Evolutionary conservation across 2,113 vertebrate genomes (phyloP), one percentile per base, ranked within the genome.

Genomic region (Rhynchomys soricoides): DNA sequence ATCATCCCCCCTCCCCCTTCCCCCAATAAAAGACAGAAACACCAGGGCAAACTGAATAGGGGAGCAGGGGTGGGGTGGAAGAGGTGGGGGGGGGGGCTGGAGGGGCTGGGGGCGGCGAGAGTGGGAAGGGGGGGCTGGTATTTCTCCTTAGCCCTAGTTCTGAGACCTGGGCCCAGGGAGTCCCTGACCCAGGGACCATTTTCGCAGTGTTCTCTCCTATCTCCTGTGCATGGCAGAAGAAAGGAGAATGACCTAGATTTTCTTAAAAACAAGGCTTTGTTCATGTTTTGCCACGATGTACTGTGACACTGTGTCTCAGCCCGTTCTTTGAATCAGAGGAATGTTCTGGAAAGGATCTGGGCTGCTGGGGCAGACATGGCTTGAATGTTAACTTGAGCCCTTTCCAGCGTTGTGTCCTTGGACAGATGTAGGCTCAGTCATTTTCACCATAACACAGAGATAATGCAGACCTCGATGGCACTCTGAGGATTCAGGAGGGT

Each of bases 251-350:
- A 85, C 81, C 50, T 75, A 91, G 91, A 95, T 96, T 96, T 91
- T 79, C 93, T 92, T 93, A 50, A 93, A 93, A 94, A 93, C 77
- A 87, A 95, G 78, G 73, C 94, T 95, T 96, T 93, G 77, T 97
- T 97, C 88, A 8, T 74, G 43, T 93, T 90, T 96, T 89, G 94
- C 64, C 95, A 91, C 62, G 40, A 64, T n/a, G 92, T 90, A 24
- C 85, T 52, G 2, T 50, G 52, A 64, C 74, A 37, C 5, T 50
- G 68, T 91, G 88, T 89, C 73, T 95, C 91, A 83, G 75, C 79
- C 34, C 86, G 16, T 48, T 97, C 90, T 95, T 97, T 97, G 66
- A 91, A 37, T 82, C 45, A n/a, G 70, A 55, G 52, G 26, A 62
- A 94, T 70, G 24, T 93, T 83, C 96, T 91, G 73, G 89, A 89